Base-by-base conservation (phyloP, 2,797 vertebrate species). In the Protonibea diacanthus region DNA sequence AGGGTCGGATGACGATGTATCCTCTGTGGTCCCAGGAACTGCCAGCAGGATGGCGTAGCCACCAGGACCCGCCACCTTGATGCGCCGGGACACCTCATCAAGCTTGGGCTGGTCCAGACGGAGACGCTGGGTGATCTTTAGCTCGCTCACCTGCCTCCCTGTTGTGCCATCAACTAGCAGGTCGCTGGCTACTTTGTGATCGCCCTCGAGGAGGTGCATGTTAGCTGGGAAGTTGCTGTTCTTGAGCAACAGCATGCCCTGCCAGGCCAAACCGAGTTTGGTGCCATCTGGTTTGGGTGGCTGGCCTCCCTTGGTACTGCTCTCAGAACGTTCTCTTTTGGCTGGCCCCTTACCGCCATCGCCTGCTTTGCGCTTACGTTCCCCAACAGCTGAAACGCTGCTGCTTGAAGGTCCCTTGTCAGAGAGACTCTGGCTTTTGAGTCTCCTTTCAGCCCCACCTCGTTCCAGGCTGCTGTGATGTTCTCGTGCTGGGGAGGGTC, bases 211-310 rank as follows among this genome's bases (percentile, higher is more conserved):
- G 78, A 99, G 95, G 88, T 99, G 98, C 98, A 99, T 99, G 90
- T 97, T 97, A 89, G 98, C 97, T 6, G 98, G 98, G 89, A 99
- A 99, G 92, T 98, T 99, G 94, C 98, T 99, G 94, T 99, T 99
- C 90, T 99, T 99, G 77, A 99, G 94, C 9, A 99, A 95, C 21
- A 99, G 96, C 97, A 98, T 99, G 18, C 98, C 98, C 2, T 97
- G 97, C 98, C 98, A 99, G 33, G 98, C 97, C 91, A 99, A 84
- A 79, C 96, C 94, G 70, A 99, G 95, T 89, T 97, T 99, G 47
- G 92, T 29, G 75, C 93, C 61, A 0, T 97, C 96, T 18, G 14
- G 90, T 91, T 94, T 97, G 76, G 75, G 94, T 17, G 77, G 72
- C 80, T 87, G 93, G 29, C 76, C 87, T 5, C 88, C 88, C 64